Percentiles rank a stretch among this genome's conserved stretches.
These are phyloP conservation scores for Nasonia vitripennis DNA, from an alignment of 1,140 invertebrate species.

Conservation along the genomic window DNA sequence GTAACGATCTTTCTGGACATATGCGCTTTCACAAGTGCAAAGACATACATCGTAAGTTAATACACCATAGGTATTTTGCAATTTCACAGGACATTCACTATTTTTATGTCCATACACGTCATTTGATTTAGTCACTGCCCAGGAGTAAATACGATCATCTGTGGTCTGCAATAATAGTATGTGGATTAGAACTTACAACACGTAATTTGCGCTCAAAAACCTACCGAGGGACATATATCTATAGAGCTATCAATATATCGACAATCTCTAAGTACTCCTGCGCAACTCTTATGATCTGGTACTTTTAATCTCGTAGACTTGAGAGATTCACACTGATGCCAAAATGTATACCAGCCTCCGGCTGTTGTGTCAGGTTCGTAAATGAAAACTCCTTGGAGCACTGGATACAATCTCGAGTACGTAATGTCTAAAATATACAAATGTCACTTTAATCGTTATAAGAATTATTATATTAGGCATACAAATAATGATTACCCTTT, in stretches of 20 bases:
- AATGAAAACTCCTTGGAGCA: background rate
- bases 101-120: background rate
- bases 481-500: background rate
- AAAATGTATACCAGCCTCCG: background rate
- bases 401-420: background rate
- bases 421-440: background rate
- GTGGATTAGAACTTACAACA: too few relatives aligned
- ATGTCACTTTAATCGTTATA: background rate
- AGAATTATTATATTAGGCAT: background rate
- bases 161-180: background rate
- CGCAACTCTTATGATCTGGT: background rate
- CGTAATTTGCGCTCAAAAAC: background rate
- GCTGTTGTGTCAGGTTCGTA: background rate
- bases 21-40: background rate
- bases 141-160: background rate
- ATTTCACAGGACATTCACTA: too few relatives aligned
- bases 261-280: background rate
- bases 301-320: background rate
- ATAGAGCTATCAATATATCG: background rate
- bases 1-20: background rate
- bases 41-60: background rate
- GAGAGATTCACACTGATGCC: background rate
- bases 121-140: background rate
- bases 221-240: constrained; percentile 1
- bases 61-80: background rate